Conservation (phyloP, 1,140 invertebrate genomes). For the Epicauta chinensis region DNA sequence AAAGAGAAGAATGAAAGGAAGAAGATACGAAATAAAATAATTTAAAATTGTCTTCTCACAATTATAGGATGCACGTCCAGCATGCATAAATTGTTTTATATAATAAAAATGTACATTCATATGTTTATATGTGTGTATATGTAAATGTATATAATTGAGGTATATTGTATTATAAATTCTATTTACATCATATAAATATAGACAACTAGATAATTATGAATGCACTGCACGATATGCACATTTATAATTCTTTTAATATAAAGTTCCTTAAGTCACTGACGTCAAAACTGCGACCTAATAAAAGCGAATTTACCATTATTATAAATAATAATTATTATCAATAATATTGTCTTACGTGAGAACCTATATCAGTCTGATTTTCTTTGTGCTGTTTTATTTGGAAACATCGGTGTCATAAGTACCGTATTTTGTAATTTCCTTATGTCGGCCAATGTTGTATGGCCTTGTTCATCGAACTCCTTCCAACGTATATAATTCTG, state of each 20-base stretch:
- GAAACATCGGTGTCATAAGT: constrained; percentile 24
- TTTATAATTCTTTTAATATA: constrained; percentile 33
- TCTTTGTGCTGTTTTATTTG: constrained; percentile 22
- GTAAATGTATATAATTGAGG: constrained; percentile 9
- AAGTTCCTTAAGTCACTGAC: constrained; percentile 32
- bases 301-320: constrained; percentile 3
- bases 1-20: constrained; percentile 9
- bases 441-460: constrained; percentile 62
- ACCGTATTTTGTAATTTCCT: constrained; percentile 45
- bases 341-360: constrained; percentile 26
- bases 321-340: not conserved
- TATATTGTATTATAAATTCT: not conserved
- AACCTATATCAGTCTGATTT: constrained; percentile 31
- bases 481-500: constrained; percentile 90
- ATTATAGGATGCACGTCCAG: constrained; percentile 33
- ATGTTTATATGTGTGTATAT: constrained; percentile 26
- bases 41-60: constrained; percentile 20
- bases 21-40: too few relatives aligned
- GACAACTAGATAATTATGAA: too few relatives aligned
- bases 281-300: constrained; percentile 37
- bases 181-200: constrained; percentile 3
- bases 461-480: constrained; percentile 66
- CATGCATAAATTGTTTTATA: constrained; percentile 27
- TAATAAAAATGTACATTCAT: constrained; percentile 31
- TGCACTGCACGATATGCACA: constrained; percentile 24